phyloP scores from a whole-genome alignment of 2,888 invertebrate species.

The Marasmarcha lunaedactyla region DNA sequence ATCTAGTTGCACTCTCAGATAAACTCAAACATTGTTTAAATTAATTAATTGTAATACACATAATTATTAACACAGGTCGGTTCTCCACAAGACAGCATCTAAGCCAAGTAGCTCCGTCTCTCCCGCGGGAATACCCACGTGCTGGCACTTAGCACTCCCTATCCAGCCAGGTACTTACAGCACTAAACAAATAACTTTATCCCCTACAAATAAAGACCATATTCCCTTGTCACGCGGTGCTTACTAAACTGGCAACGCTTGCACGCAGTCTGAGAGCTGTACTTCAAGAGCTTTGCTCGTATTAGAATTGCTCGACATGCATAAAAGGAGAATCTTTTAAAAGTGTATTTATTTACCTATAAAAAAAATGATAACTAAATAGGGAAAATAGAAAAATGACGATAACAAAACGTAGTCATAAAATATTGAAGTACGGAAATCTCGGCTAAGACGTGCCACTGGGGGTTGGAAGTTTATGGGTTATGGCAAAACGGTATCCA shows the following conservation, averaged over 20 bases:
- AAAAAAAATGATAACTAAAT: background rate
- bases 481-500: constrained; percentile 46
- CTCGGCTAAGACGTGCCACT: background rate
- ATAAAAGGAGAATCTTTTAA: constrained; percentile 42
- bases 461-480: constrained; percentile 30
- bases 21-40: constrained; percentile 30
- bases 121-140: constrained; percentile 50
- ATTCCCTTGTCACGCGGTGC: constrained; percentile 30
- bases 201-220: constrained; percentile 33
- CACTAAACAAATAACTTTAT: constrained; percentile 25
- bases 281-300: constrained; percentile 52
- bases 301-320: constrained; percentile 58
- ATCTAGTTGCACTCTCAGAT: constrained; percentile 7
- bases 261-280: constrained; percentile 50
- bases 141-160: constrained; percentile 60
- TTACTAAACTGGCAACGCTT: constrained; percentile 41
- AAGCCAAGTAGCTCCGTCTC: constrained; percentile 32
- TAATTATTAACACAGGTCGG: constrained; percentile 37
- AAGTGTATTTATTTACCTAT: background rate
- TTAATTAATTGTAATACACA: constrained; percentile 47
- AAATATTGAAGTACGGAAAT: background rate
- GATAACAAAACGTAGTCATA: background rate
- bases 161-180: constrained; percentile 33
- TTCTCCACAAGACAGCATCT: constrained; percentile 54
- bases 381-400: background rate